Evolutionary conservation across 1,140 invertebrate genomes (phyloP), one percentile per base, ranked within the genome.

Genomic region (Adelges cooleyi): DNA sequence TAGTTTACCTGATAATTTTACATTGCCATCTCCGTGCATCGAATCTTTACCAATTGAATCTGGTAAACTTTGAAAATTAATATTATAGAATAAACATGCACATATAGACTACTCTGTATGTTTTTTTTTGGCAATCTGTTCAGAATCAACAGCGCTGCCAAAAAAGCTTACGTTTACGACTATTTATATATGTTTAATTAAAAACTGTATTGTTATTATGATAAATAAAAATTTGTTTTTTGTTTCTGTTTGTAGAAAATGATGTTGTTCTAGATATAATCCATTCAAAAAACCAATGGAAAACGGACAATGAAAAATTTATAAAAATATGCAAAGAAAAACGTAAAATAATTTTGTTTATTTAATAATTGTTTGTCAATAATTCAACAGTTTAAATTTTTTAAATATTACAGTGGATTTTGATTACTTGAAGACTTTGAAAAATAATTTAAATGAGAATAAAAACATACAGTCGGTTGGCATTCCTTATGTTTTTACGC

Each of bases 201-300:
- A n/a, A n/a, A n/a, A n/a, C n/a, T n/a, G n/a, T n/a, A n/a, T n/a
- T n/a, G n/a, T n/a, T n/a, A n/a, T n/a, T n/a, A n/a, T n/a, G n/a
- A n/a, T n/a, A n/a, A n/a, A n/a, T n/a, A n/a, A n/a, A n/a, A n/a
- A n/a, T n/a, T n/a, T n/a, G n/a, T n/a, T n/a, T n/a, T n/a, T n/a
- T n/a, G n/a, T 54, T 15, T 42, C 3, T 18, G 0, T n/a, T 62
- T 27, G 5, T 33, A 44, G 54, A 9, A 46, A 29, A 13, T 18
- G 44, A 62, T 46, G 25, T 40, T 27, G 54, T 62, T 62, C 27
- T 46, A 3, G 54, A 62, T 48, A 5, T 48, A 15, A 11, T 62
- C 9, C 20, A 62, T 20, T 62, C 36, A 29, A 62, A 62, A 62
- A 2, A 0, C 10, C 23, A 15, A 29, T 62, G 54, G 54, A 62